These are phyloP conservation scores for Noctuana brunneofusca DNA, from an alignment of 2,888 invertebrate genomes.

Conservation along the genomic window DNA sequence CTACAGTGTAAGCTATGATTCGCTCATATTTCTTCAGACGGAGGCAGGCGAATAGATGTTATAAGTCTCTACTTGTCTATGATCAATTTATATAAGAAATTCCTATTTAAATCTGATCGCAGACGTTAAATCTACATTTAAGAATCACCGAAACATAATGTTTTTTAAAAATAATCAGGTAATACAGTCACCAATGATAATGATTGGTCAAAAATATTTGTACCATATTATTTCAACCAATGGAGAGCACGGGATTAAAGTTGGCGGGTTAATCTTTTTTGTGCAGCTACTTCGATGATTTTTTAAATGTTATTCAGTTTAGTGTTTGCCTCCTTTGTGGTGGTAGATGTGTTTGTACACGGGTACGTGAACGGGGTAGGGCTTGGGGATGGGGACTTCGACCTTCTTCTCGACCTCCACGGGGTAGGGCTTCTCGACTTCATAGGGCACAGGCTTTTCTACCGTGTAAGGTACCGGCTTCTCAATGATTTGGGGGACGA, in stretches of 20 bases:
- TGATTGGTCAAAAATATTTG: too few relatives aligned
- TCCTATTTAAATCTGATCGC: neutral
- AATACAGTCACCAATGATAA: neutral
- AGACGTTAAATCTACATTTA: neutral
- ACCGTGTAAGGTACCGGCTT: conserved; percentile 89
- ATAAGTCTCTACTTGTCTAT: neutral
- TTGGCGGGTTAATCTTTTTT: neutral
- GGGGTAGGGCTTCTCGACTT: conserved; percentile 89
- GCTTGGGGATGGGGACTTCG: conserved; percentile 86
- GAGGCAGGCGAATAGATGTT: neutral
- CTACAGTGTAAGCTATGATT: conserved; percentile 54
- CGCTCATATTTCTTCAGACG: conserved; percentile 37
- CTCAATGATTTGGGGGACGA: conserved; percentile 87
- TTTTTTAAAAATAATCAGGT: neutral
- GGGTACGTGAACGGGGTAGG: conserved; percentile 88
- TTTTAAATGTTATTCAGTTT: conserved; percentile 43
- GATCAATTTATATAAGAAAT: neutral
- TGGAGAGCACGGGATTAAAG: too few relatives aligned
- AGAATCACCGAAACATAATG: conserved; percentile 1
- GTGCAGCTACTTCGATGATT: conserved; percentile 9
- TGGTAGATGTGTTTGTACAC: conserved; percentile 90
- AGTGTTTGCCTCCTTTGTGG: conserved; percentile 81
- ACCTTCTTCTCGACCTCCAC: conserved; percentile 89
- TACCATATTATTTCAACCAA: too few relatives aligned
- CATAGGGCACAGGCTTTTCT: conserved; percentile 87